Evolutionary conservation across 2,888 invertebrate genomes (phyloP), one percentile per base, ranked within the genome.

Genomic region (Synergus laeviventris): DNA sequence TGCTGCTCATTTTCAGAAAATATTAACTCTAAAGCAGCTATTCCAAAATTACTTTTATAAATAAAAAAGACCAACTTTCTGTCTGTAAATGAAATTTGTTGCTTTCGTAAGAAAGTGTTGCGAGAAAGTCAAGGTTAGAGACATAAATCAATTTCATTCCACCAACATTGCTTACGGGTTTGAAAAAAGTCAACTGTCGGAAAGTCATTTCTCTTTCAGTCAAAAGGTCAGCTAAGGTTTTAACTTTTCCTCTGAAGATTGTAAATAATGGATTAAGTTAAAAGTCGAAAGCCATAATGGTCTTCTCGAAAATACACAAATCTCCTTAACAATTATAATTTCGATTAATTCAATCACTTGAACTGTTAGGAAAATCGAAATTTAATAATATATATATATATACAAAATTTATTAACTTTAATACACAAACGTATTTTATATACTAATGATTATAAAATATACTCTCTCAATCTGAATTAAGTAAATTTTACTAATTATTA

Each of bases 131-230:
- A 80, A 80, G 80, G 80, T 75, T 77, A 75, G 18, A 62, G 70
- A 75, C 73, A 75, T 78, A 80, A 80, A 80, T 80, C 76, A 80
- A 80, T 80, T 80, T 78, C 45, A 73, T 80, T 76, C 70, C 74
- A 78, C 78, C 49, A 75, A 77, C 61, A 62, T 16, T n/a, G 60
- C 36, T 38, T 38, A 16, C 36, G 9, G n/a, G 38, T 36, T n/a
- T 36, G n/a, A n/a, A 8, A 11, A 36, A 36, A 61, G 36, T 11
- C 16, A 38, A n/a, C 16, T 14, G 36, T 61, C 36, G 3, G n/a
- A 8, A 60, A 38, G 36, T 9, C 8, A 36, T 61, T 61, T n/a
- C 16, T 36, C 36, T 36, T 61, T 61, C 16, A 31, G 36, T 11
- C 4, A 62, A 38, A 7, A 9, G 39, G 49, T 2, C n/a, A n/a